These are phyloP conservation scores for Poicephalus gulielmi DNA, from an alignment of 2,113 vertebrate species.

Conservation along the genomic window DNA sequence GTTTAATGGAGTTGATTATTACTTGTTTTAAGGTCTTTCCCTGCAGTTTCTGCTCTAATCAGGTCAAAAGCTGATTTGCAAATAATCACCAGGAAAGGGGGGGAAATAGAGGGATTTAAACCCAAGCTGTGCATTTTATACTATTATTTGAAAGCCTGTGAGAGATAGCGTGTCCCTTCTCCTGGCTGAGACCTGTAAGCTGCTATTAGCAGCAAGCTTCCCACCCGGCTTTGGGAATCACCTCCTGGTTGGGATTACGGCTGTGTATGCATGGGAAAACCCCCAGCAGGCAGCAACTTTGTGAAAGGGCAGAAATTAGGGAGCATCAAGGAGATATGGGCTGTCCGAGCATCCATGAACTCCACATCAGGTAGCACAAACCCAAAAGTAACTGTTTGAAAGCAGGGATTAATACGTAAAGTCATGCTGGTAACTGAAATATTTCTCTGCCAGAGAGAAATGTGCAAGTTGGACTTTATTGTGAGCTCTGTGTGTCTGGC, in stretches of 20 bases:
- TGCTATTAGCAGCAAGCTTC: slow-evolving; percentile 1
- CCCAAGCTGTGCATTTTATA: slow-evolving; percentile 64
- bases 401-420: background rate
- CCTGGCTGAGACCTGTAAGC: slow-evolving; percentile 39
- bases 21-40: background rate
- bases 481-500: background rate
- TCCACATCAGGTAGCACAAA: accelerated
- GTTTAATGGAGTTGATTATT: background rate
- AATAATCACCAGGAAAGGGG: slow-evolving; percentile 51
- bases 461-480: background rate
- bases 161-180: slow-evolving; percentile 26
- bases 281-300: background rate
- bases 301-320: background rate
- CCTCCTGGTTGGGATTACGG: background rate
- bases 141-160: slow-evolving; percentile 72
- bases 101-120: background rate
- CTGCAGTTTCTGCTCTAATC: slow-evolving; percentile 33
- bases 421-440: background rate
- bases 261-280: background rate
- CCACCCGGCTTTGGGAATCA: accelerated
- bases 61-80: slow-evolving; percentile 75
- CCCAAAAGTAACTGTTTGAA: accelerated
- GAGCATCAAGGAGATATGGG: accelerated
- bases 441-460: background rate
- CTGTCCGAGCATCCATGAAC: background rate